Evolutionary conservation across 2,797 vertebrate species (phyloP).

Genomic region (Lepus oiostolus): DNA sequence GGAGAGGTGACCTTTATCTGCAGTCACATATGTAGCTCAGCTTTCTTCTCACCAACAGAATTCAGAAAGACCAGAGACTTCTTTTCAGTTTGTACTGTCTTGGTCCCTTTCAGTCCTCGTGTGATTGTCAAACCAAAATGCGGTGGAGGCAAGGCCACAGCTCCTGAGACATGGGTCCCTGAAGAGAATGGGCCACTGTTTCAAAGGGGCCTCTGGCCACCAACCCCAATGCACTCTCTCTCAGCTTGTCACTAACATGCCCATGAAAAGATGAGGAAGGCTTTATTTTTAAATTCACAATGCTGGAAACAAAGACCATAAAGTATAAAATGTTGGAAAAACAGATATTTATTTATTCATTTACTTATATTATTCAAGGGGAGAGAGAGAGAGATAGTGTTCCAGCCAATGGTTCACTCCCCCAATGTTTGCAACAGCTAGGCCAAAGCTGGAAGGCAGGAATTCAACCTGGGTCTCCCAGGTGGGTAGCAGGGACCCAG

Average conservation of each 20-base stretch:
- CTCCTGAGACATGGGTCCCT: not conserved
- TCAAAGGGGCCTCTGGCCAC: not conserved
- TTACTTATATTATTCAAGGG: too few relatives aligned
- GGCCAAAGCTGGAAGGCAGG: too few relatives aligned
- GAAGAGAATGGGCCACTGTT: not conserved
- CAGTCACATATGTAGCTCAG: not conserved
- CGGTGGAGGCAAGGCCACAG: not conserved
- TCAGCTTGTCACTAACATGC: not conserved
- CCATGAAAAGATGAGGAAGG: not conserved
- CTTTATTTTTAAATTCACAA: not conserved
- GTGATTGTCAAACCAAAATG: slow-evolving; percentile 32
- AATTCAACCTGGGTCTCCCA: too few relatives aligned
- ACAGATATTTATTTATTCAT: too few relatives aligned
- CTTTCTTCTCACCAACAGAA: not conserved
- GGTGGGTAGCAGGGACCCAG: too few relatives aligned
- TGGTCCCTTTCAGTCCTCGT: not conserved
- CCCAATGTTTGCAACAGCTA: too few relatives aligned
- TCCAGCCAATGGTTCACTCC: too few relatives aligned
- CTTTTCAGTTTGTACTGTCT: not conserved
- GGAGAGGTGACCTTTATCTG: not conserved
- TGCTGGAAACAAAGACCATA: slow-evolving; percentile 34
- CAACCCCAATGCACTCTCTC: not conserved
- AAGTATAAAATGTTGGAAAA: not conserved
- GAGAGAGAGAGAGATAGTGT: too few relatives aligned
- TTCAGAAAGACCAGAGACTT: not conserved